phyloP scores from a whole-genome alignment of 2,888 invertebrate species.

The Rhagophthalmus giganteus region DNA sequence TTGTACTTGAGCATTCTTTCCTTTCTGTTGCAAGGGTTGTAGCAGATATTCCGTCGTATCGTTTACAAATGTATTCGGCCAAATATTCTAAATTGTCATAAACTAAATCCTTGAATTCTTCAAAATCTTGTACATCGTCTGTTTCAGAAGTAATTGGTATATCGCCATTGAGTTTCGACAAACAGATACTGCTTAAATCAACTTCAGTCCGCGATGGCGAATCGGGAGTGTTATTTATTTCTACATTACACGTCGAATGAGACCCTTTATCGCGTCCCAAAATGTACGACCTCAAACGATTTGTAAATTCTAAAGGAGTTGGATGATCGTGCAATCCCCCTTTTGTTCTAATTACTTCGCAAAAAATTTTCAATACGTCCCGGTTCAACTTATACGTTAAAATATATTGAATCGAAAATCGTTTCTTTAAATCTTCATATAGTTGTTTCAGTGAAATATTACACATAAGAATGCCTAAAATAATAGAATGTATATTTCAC shows the following conservation, averaged over 20 bases:
- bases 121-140: not conserved
- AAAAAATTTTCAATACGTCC: constrained; percentile 37
- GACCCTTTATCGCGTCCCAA: constrained; percentile 27
- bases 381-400: constrained; percentile 37
- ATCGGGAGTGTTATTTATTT: constrained; percentile 27
- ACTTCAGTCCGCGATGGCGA: constrained; percentile 2
- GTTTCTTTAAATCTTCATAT: constrained; percentile 21
- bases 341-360: constrained; percentile 28
- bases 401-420: constrained; percentile 30
- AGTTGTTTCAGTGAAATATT: constrained; percentile 25
- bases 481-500: not conserved
- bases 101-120: constrained; percentile 14
- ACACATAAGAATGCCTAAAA: constrained; percentile 32
- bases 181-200: not conserved
- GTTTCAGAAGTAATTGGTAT: not conserved
- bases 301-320: constrained; percentile 34
- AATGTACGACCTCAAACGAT: constrained; percentile 34
- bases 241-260: constrained; percentile 18
- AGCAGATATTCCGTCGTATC: constrained; percentile 5
- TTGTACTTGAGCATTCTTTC: not conserved
- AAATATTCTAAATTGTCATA: constrained; percentile 35
- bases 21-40: too few species aligned
- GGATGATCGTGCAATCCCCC: constrained; percentile 33
- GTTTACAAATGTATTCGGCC: constrained; percentile 31
- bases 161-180: not conserved